phyloP scores from a whole-genome alignment of 2,888 invertebrate genomes.

The Drosophila picticornis region DNA sequence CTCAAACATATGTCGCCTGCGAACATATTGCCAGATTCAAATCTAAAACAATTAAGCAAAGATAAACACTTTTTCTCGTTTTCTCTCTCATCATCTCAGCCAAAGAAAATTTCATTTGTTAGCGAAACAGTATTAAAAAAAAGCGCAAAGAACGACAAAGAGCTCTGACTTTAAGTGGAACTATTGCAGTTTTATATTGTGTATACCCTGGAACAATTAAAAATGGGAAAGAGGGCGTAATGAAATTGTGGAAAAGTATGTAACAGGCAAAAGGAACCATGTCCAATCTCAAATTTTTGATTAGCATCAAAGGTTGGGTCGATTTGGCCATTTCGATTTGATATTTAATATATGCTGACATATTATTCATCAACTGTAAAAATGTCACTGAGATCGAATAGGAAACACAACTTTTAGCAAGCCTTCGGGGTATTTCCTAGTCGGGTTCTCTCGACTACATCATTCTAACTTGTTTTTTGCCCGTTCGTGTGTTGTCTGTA shows the following conservation, averaged over 20 bases:
- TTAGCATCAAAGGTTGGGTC: background rate
- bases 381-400: background rate
- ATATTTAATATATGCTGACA: background rate
- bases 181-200: conserved; percentile 18
- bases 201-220: background rate
- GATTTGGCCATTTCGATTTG: background rate
- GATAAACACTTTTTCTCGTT: conserved; percentile 58
- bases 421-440: background rate
- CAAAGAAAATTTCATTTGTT: conserved; percentile 24
- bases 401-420: background rate
- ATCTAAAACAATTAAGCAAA: conserved; percentile 79
- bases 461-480: background rate
- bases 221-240: background rate
- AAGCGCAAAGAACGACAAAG: conserved; percentile 20
- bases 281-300: background rate
- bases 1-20: conserved; percentile 66
- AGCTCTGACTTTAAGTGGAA: conserved; percentile 14
- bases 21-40: conserved; percentile 71
- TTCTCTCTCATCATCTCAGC: conserved; percentile 13
- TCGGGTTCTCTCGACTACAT: background rate
- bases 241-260: background rate
- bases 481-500: conserved; percentile 14
- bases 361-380: background rate
- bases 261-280: background rate
- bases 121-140: conserved; percentile 19